Conservation (phyloP, 2,888 invertebrate species). For the Brachyptera putata region DNA sequence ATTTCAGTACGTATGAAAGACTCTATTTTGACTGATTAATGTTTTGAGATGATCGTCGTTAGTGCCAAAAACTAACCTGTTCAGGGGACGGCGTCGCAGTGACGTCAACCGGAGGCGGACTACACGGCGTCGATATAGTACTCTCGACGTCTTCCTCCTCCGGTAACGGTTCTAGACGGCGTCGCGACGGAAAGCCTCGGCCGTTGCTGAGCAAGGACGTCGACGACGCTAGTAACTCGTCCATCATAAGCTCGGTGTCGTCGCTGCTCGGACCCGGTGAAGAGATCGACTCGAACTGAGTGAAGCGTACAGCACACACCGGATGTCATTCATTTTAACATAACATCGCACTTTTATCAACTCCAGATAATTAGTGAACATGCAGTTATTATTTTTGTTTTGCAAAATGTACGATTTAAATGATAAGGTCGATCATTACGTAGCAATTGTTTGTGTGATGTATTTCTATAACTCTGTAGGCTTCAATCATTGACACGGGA, state of each 20-base stretch:
- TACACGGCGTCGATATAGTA: constrained; percentile 43
- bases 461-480: too few species aligned
- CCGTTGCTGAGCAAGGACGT: constrained; percentile 59
- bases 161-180: constrained; percentile 74
- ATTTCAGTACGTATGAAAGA: neutral
- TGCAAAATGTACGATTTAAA: too few species aligned
- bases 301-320: too few species aligned
- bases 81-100: constrained; percentile 37
- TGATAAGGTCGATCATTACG: too few species aligned
- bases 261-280: constrained; percentile 44
- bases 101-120: constrained; percentile 29
- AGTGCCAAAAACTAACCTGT: constrained; percentile 38
- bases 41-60: too few species aligned
- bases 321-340: too few species aligned
- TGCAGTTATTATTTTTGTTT: too few species aligned
- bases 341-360: too few species aligned
- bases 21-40: too few species aligned
- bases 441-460: too few species aligned
- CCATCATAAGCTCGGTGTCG: constrained; percentile 78
- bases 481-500: too few species aligned
- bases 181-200: constrained; percentile 66
- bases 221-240: constrained; percentile 66
- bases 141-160: constrained; percentile 66
- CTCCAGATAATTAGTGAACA: too few species aligned
- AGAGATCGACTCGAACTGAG: constrained; percentile 24